A percentile compares a stretch with the other conserved stretches of the same genome.
phyloP scores from a whole-genome alignment of 1,140 invertebrate species.

The Teleogryllus occipitalis region DNA sequence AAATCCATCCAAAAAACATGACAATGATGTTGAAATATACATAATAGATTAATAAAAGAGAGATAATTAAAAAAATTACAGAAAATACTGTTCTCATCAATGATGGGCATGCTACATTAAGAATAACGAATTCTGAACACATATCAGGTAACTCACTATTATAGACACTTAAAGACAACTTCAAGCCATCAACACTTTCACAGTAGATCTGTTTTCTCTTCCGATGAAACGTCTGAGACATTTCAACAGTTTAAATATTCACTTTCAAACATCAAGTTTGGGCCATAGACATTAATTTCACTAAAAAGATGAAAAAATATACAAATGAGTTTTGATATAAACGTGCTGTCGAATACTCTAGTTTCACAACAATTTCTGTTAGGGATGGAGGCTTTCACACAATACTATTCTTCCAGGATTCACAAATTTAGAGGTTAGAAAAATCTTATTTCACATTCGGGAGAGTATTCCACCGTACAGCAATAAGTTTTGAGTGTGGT shows the following conservation, averaged over 20 bases:
- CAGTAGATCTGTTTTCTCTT: not conserved
- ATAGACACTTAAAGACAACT: not conserved
- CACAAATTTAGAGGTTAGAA: too few species aligned
- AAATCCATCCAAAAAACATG: not conserved
- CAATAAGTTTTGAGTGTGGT: not conserved
- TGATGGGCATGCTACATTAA: not conserved
- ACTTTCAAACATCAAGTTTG: too few species aligned
- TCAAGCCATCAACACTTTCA: not conserved
- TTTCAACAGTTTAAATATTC: not conserved
- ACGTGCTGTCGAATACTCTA: too few species aligned
- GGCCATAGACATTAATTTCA: too few species aligned
- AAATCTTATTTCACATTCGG: not conserved
- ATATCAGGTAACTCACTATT: not conserved
- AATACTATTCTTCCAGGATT: too few species aligned
- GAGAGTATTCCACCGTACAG: not conserved
- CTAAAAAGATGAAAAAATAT: too few species aligned
- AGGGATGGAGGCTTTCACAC: too few species aligned
- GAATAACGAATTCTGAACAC: not conserved
- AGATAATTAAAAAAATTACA: not conserved
- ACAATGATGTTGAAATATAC: not conserved
- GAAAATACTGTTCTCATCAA: not conserved
- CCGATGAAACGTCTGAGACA: not conserved
- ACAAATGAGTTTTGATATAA: too few species aligned
- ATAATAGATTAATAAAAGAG: not conserved
- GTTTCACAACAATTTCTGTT: too few species aligned